Conservation (phyloP, 1,140 invertebrate genomes). For the Nasonia longicornis region DNA sequence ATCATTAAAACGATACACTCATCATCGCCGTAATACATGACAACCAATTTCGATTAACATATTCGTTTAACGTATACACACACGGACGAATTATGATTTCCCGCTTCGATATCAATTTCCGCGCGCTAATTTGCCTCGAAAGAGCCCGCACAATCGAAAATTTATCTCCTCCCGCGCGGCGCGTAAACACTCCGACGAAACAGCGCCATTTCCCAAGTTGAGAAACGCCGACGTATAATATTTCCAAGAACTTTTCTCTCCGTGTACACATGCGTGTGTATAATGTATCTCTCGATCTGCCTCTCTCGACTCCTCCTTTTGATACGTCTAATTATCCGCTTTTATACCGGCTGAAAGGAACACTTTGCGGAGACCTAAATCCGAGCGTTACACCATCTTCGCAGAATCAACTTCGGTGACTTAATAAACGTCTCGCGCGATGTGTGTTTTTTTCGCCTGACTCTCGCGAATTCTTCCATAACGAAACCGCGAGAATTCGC, state of each 20-base stretch:
- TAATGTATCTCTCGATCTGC: not conserved
- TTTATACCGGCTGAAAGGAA: not conserved
- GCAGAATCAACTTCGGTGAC: not conserved
- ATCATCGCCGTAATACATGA: too few relatives aligned
- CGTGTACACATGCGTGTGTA: not conserved
- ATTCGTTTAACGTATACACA: too few relatives aligned
- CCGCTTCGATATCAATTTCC: too few relatives aligned
- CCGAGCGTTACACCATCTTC: not conserved
- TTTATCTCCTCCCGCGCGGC: not conserved
- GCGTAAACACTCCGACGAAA: not conserved
- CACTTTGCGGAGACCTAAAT: slow-evolving; percentile 10
- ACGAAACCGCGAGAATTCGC: not conserved
- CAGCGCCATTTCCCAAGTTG: not conserved
- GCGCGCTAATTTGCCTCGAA: too few relatives aligned
- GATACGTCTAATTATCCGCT: slow-evolving; percentile 11
- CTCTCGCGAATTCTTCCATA: not conserved
- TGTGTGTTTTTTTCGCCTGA: not conserved
- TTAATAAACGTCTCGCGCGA: not conserved
- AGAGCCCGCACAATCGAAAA: not conserved
- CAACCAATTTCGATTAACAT: too few relatives aligned
- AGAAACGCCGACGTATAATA: not conserved
- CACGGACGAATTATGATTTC: too few relatives aligned
- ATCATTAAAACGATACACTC: too few relatives aligned
- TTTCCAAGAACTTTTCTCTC: not conserved
- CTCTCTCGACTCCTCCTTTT: not conserved